Evolutionary conservation across 2,113 vertebrate species (phyloP).

Genomic region (Myotis lucifugus): DNA sequence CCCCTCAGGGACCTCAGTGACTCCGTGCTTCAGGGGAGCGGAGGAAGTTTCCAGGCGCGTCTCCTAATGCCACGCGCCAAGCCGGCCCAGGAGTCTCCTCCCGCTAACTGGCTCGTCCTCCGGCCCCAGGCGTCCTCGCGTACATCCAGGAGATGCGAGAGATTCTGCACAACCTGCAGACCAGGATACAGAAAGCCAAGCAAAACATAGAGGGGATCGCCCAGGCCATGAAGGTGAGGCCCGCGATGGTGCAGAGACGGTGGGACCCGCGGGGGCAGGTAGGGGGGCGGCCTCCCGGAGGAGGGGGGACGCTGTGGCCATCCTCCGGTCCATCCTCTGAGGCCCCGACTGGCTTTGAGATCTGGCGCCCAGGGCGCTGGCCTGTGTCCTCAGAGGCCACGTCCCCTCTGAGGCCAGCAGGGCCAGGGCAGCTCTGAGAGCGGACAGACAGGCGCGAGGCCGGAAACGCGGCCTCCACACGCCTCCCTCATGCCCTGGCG

Average conservation of each 20-base stretch:
- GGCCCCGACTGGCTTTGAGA: neutral
- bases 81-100: neutral
- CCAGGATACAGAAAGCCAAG: conserved; percentile 83
- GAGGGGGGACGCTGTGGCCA: neutral
- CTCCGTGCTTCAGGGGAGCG: neutral
- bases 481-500: fast-evolving
- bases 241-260: neutral
- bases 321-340: too few relatives aligned
- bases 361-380: too few relatives aligned
- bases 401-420: too few relatives aligned
- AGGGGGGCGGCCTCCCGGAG: neutral
- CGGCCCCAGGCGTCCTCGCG: conserved; percentile 78
- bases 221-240: conserved; percentile 84
- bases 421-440: fast-evolving
- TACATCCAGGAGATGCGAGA: conserved; percentile 83
- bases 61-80: fast-evolving
- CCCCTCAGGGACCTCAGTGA: fast-evolving
- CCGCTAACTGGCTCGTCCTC: fast-evolving
- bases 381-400: fast-evolving
- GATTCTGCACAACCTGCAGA: conserved; percentile 78
- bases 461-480: fast-evolving
- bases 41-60: fast-evolving
- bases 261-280: fast-evolving
- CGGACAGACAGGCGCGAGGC: fast-evolving
- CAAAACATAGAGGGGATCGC: conserved; percentile 81